A percentile compares a stretch with the other conserved stretches of the same genome.
phyloP scores from a whole-genome alignment of 2,888 invertebrate species.

The Hemaris fuciformis region DNA sequence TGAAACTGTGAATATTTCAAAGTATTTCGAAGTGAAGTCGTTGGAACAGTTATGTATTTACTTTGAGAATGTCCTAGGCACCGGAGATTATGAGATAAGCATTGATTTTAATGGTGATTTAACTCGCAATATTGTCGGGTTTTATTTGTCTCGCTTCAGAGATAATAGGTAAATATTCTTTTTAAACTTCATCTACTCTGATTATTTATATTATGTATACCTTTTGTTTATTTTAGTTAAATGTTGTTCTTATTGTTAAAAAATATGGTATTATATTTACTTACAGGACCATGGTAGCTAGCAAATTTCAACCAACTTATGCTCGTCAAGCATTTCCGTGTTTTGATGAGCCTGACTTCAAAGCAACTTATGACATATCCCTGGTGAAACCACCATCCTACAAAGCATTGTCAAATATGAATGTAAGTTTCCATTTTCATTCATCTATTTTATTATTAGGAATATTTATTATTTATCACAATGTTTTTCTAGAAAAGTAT shows the following conservation, averaged over 20 bases:
- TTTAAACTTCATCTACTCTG: neutral
- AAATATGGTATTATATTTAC: too few species aligned
- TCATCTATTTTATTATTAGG: too few species aligned
- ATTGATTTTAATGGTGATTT: slow-evolving; percentile 85
- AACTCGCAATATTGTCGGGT: slow-evolving; percentile 85
- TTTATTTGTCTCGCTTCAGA: slow-evolving; percentile 86
- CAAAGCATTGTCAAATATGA: slow-evolving; percentile 94
- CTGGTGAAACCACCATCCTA: slow-evolving; percentile 88
- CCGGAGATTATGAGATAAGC: slow-evolving; percentile 75
- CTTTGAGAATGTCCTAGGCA: slow-evolving; percentile 42
- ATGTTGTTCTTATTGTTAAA: neutral
- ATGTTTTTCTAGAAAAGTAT: too few species aligned
- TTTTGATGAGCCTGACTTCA: slow-evolving; percentile 96
- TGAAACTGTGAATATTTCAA: slow-evolving; percentile 45
- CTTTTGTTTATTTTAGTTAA: neutral
- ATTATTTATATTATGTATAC: neutral
- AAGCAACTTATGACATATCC: slow-evolving; percentile 91
- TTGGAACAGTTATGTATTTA: slow-evolving; percentile 62
- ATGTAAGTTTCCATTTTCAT: slow-evolving; percentile 84
- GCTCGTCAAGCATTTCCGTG: slow-evolving; percentile 97
- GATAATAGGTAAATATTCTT: slow-evolving; percentile 62
- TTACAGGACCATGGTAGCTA: slow-evolving; percentile 90
- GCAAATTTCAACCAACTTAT: slow-evolving; percentile 97
- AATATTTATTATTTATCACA: too few species aligned
- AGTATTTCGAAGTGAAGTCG: slow-evolving; percentile 51